A percentile compares a stretch with the other conserved stretches of the same genome.
These are phyloP conservation scores for Tachysurus vachellii DNA, from an alignment of 2,113 vertebrate genomes.

Conservation along the genomic window DNA sequence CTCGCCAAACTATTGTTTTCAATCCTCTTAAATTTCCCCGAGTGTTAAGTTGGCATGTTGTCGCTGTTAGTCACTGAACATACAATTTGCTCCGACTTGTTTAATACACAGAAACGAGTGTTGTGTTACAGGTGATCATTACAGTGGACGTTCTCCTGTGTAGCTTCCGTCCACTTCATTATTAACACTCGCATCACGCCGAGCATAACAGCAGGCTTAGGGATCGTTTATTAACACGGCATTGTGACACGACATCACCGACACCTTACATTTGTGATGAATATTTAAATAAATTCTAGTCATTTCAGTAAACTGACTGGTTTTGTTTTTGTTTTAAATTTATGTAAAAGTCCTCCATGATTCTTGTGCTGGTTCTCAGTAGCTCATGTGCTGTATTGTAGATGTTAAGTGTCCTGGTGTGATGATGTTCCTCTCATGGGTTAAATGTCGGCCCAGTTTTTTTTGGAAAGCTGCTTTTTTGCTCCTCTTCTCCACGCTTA, in stretches of 20 bases:
- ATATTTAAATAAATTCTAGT: too few relatives aligned
- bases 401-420: background rate
- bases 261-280: too few relatives aligned
- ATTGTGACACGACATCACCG: too few relatives aligned
- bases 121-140: background rate
- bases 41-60: background rate
- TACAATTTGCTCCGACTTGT: constrained; percentile 13
- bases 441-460: constrained; percentile 40
- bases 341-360: background rate
- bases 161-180: background rate
- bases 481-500: constrained; percentile 52
- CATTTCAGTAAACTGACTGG: too few relatives aligned
- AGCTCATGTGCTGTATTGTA: background rate
- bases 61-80: constrained; percentile 8
- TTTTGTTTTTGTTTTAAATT: too few relatives aligned
- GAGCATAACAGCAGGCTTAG: background rate
- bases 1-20: constrained; percentile 1
- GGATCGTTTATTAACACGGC: too few relatives aligned
- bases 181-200: background rate
- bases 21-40: background rate
- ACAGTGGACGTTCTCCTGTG: background rate
- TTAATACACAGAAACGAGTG: background rate
- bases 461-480: constrained; percentile 38
- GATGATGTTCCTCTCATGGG: background rate
- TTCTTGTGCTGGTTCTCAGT: background rate